These are phyloP conservation scores for Ectemnius cavifrons DNA, from an alignment of 2,888 invertebrate genomes.

Conservation along the genomic window DNA sequence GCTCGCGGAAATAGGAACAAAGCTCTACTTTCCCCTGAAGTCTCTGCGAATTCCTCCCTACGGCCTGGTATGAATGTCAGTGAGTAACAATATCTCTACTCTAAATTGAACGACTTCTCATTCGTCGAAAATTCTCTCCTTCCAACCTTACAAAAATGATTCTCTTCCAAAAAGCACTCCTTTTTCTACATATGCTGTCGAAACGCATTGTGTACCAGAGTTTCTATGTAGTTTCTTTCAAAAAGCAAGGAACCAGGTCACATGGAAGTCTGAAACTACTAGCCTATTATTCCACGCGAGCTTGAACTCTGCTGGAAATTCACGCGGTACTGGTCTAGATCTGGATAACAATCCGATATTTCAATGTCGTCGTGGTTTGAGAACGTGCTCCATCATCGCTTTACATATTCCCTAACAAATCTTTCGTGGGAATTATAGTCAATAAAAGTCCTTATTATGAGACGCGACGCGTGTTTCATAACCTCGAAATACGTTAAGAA, in stretches of 20 bases:
- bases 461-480: no score
- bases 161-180: no score
- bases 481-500: no score
- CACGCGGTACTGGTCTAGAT: background rate
- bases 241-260: background rate
- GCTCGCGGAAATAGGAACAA: slow-evolving; percentile 59
- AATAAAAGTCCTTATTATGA: no score
- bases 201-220: no score
- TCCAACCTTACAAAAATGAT: no score
- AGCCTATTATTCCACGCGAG: background rate
- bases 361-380: slow-evolving; percentile 11
- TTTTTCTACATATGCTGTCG: no score
- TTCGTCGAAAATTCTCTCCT: no score
- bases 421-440: no score
- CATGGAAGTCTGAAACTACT: background rate
- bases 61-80: slow-evolving; percentile 53
- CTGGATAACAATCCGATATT: background rate
- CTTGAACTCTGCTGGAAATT: no score
- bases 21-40: slow-evolving; percentile 45
- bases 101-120: slow-evolving; percentile 12
- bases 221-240: background rate
- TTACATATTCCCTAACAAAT: no score
- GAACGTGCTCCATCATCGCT: no score
- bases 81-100: slow-evolving; percentile 51
- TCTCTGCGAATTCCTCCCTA: slow-evolving; percentile 45